Percentiles rank a stretch among this genome's conserved stretches.
Conservation (phyloP, 2,888 invertebrate species). For the Pollenia amentaria region DNA sequence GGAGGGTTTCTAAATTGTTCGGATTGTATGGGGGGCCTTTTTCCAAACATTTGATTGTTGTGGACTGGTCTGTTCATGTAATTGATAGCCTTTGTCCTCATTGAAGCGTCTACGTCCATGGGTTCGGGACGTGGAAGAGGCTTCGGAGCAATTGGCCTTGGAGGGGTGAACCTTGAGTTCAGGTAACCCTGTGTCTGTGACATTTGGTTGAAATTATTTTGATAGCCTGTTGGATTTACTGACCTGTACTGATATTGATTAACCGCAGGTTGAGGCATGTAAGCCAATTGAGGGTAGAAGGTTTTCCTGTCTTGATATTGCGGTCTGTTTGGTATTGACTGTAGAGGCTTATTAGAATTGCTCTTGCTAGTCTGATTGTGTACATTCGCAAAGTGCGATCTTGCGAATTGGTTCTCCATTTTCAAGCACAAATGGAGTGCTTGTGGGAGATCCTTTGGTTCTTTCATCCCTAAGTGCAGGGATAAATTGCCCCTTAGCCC, state of each 20-base stretch:
- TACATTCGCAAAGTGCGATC: neutral
- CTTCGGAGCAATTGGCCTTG: slow-evolving; percentile 17
- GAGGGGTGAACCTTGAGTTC: neutral
- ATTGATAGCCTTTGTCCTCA: slow-evolving; percentile 4
- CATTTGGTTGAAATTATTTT: slow-evolving; percentile 28
- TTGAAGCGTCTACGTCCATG: slow-evolving; percentile 5
- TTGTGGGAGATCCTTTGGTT: neutral
- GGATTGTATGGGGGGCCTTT: slow-evolving; percentile 6
- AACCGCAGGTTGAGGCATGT: neutral
- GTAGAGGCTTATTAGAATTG: neutral
- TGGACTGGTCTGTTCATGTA: neutral
- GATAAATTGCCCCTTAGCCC: slow-evolving; percentile 7
- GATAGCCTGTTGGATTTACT: neutral
- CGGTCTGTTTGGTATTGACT: too few relatives aligned
- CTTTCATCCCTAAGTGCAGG: slow-evolving; percentile 1
- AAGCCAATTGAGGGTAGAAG: too few relatives aligned
- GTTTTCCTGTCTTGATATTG: too few relatives aligned
- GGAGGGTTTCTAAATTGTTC: neutral
- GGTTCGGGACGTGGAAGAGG: slow-evolving; percentile 7
- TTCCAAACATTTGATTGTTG: neutral
- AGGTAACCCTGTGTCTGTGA: neutral
- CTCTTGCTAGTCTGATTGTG: neutral
- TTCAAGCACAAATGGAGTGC: slow-evolving; percentile 2
- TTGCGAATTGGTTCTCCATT: slow-evolving; percentile 6
- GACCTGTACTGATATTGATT: neutral